Percentiles rank a stretch among this genome's conserved stretches.
Evolutionary conservation across 2,797 vertebrate species (phyloP).

Genomic region (Malurus splendens): DNA sequence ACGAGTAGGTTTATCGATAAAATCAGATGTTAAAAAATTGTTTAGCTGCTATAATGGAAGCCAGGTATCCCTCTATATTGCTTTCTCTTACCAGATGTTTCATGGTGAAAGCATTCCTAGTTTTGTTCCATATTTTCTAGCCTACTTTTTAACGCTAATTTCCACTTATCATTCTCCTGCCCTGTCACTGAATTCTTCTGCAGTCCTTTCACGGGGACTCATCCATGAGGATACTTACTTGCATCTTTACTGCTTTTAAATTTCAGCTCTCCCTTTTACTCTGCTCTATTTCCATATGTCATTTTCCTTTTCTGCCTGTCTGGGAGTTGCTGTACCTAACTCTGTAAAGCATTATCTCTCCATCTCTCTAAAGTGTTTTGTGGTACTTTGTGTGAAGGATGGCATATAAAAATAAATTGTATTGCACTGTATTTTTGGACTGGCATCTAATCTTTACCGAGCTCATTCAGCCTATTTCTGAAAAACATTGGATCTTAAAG

Average conservation of each 20-base stretch:
- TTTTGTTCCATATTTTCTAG: neutral
- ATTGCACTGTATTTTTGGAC: constrained; percentile 67
- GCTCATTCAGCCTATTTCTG: constrained; percentile 63
- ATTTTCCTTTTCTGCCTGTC: constrained; percentile 66
- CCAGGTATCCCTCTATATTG: neutral
- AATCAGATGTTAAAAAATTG: neutral
- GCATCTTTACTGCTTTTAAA: constrained; percentile 60
- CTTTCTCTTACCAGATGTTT: neutral
- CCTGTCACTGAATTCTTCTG: constrained; percentile 3
- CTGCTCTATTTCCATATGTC: constrained; percentile 64
- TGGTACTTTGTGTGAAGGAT: constrained; percentile 67
- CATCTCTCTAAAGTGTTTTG: constrained; percentile 68
- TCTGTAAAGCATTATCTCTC: constrained; percentile 68
- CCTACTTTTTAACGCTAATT: neutral
- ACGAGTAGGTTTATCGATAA: neutral
- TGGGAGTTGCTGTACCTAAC: constrained; percentile 61
- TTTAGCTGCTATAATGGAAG: neutral
- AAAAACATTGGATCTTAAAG: constrained; percentile 63
- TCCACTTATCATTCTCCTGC: neutral
- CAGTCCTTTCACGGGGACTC: neutral
- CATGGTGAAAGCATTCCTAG: neutral
- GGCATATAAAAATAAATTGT: constrained; percentile 69
- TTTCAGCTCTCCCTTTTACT: constrained; percentile 56
- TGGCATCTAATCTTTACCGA: constrained; percentile 63
- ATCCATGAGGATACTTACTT: constrained; percentile 50